Evolutionary conservation across 2,797 vertebrate genomes (phyloP).

Genomic region (Sebastes paucispinis): DNA sequence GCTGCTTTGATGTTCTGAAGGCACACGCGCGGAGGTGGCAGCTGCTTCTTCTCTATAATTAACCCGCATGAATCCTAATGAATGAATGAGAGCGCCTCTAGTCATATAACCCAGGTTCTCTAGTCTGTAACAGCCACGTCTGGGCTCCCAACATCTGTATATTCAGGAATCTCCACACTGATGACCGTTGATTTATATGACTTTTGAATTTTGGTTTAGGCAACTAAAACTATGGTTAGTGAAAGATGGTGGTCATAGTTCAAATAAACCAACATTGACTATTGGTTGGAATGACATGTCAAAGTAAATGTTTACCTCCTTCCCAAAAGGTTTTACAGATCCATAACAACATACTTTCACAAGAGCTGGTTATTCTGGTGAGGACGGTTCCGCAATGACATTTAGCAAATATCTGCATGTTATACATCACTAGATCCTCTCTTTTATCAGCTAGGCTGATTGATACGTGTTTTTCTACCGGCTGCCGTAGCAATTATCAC

Average conservation of each 20-base stretch:
- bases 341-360: neutral
- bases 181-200: too few relatives aligned
- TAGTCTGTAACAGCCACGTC: neutral
- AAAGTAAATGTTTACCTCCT: neutral
- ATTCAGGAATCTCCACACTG: too few relatives aligned
- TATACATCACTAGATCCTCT: neutral
- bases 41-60: constrained; percentile 61
- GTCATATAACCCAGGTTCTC: neutral
- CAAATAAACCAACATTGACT: too few relatives aligned
- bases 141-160: neutral
- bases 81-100: constrained; percentile 27
- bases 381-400: neutral
- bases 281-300: too few relatives aligned
- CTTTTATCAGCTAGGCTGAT: neutral
- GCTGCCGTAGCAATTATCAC: neutral
- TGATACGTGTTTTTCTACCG: neutral
- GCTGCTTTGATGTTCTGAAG: constrained; percentile 65
- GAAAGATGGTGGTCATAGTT: too few relatives aligned
- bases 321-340: neutral
- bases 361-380: neutral
- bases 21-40: constrained; percentile 20
- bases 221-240: too few relatives aligned
- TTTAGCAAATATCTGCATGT: neutral
- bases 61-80: constrained; percentile 57
- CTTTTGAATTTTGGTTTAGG: too few relatives aligned